phyloP scores from a whole-genome alignment of 92 coral and sea anemone genomes.

The Epizoanthus rinbou region DNA sequence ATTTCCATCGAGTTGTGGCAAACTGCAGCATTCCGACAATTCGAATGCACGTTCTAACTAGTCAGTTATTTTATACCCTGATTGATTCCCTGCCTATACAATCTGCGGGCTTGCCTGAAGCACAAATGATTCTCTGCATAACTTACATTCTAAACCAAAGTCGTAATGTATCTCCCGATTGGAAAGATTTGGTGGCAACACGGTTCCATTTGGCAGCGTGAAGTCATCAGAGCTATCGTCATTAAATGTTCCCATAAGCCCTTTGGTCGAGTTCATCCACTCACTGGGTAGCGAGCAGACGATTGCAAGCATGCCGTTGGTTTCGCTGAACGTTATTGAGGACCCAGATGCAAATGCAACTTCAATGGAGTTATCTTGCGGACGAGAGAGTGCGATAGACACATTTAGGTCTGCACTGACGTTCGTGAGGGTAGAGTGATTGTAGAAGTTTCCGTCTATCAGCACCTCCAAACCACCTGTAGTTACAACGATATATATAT shows the following conservation, averaged over 20 bases:
- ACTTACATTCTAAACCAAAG: slow-evolving; percentile 67
- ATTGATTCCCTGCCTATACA: no score
- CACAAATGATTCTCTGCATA: no score
- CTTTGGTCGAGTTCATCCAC: slow-evolving; percentile 56
- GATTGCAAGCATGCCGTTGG: slow-evolving; percentile 53
- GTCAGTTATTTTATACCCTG: no score
- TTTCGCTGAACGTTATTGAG: slow-evolving; percentile 47
- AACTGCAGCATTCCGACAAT: no score
- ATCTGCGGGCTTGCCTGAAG: no score
- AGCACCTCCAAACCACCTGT: slow-evolving; percentile 53
- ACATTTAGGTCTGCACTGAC: slow-evolving; percentile 32
- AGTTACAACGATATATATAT: neutral
- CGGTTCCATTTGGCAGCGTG: slow-evolving; percentile 56
- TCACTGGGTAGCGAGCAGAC: slow-evolving; percentile 37
- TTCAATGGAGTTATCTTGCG: slow-evolving; percentile 45
- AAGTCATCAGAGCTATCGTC: slow-evolving; percentile 66
- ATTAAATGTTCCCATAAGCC: slow-evolving; percentile 69
- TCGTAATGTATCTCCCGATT: slow-evolving; percentile 53
- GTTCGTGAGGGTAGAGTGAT: slow-evolving; percentile 42
- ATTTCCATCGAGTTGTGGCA: no score
- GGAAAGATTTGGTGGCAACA: slow-evolving; percentile 43
- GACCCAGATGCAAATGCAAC: slow-evolving; percentile 61
- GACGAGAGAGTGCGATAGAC: slow-evolving; percentile 52
- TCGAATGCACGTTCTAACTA: no score
- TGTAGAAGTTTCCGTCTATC: slow-evolving; percentile 47